These are phyloP conservation scores for Probosciger aterrimus DNA, from an alignment of 2,113 vertebrate species.

Conservation along the genomic window DNA sequence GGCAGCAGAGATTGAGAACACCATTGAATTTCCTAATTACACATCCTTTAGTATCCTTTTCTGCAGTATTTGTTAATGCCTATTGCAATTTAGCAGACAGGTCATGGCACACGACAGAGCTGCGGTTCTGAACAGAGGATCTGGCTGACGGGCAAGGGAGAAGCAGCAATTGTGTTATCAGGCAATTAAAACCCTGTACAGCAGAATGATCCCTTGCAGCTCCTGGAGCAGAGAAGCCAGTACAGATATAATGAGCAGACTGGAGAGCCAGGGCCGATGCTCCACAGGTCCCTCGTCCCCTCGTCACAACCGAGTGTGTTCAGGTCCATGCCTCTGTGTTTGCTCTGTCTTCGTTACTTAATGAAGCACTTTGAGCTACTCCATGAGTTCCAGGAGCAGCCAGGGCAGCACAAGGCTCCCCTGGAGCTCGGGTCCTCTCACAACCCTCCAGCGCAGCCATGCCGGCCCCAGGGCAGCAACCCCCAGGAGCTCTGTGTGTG, in stretches of 20 bases:
- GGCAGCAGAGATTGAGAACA: neutral
- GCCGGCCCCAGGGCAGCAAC: too few relatives aligned
- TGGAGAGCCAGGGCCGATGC: neutral
- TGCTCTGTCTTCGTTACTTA: too few relatives aligned
- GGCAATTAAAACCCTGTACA: conserved; percentile 50
- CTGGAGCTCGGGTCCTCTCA: too few relatives aligned
- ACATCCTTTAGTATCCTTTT: neutral
- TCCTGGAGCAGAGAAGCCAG: neutral
- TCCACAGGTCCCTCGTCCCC: neutral
- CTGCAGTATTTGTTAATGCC: conserved; percentile 3
- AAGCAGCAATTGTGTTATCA: neutral
- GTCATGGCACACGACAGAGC: neutral
- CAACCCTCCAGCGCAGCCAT: too few relatives aligned
- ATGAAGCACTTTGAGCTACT: too few relatives aligned
- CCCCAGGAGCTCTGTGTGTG: too few relatives aligned
- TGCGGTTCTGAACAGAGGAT: neutral
- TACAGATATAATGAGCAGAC: neutral
- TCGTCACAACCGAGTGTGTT: neutral
- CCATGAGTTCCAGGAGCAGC: too few relatives aligned
- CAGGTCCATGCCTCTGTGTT: neutral
- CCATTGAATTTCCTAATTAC: neutral
- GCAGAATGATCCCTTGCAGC: conserved; percentile 12
- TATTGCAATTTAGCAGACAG: neutral
- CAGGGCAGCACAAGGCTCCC: too few relatives aligned
- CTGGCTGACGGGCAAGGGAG: neutral